Evolutionary conservation across 2,888 invertebrate genomes (phyloP).

Genomic region (Biston betularia): DNA sequence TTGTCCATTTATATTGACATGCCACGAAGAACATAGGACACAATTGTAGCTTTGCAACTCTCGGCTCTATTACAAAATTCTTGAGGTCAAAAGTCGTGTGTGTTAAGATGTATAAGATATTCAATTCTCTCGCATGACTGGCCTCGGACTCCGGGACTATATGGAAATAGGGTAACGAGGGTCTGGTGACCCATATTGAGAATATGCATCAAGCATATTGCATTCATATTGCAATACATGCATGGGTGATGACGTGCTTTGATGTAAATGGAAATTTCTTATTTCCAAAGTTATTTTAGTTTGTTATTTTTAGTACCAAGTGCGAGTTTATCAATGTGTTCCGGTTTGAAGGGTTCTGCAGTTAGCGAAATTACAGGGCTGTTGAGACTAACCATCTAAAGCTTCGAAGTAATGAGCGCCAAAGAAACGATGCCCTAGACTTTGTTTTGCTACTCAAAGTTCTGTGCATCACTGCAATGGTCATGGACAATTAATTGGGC

Average conservation of each 20-base stretch:
- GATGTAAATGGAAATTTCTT: constrained; percentile 15
- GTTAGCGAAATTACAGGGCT: no score
- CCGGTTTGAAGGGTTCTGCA: no score
- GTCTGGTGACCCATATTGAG: constrained; percentile 48
- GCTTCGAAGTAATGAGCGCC: no score
- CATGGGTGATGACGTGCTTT: constrained; percentile 30
- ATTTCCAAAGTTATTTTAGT: background rate
- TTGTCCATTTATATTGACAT: constrained; percentile 46
- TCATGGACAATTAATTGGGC: no score
- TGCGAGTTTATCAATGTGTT: no score
- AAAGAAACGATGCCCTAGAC: no score
- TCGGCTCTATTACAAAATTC: constrained; percentile 22
- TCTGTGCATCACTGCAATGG: no score
- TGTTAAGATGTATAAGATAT: constrained; percentile 48
- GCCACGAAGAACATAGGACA: constrained; percentile 35
- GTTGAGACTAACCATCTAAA: no score
- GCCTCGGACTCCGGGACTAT: constrained; percentile 45
- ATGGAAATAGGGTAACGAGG: constrained; percentile 57
- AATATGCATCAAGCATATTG: constrained; percentile 46
- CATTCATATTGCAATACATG: constrained; percentile 45
- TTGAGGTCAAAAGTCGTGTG: constrained; percentile 31
- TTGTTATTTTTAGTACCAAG: background rate
- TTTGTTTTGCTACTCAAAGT: no score
- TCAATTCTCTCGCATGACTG: constrained; percentile 54
- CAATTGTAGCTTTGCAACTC: constrained; percentile 16